Base-by-base conservation (phyloP, 2,888 invertebrate genomes). In the Ptilodon capucinus region DNA sequence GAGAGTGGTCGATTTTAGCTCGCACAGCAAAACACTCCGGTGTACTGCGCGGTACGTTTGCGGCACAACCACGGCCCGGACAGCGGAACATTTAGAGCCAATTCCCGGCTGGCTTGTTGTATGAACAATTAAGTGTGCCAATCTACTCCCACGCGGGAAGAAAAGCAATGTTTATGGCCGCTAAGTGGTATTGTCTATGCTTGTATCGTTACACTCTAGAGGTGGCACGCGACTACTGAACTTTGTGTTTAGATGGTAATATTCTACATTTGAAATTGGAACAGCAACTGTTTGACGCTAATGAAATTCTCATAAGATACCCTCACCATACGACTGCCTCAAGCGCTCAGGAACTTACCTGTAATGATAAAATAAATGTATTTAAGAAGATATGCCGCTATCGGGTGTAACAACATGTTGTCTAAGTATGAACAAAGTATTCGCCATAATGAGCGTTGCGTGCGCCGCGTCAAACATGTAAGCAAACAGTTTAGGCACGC, bases 401-500 rank as follows among this genome's bases (percentile, higher is more conserved):
- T 85, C 70, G 86, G 82, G 79, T 80, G 82, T 84, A 85, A 86
- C 84, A 86, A 84, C 85, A 82, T 84, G 82, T 87, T 85, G 81
- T 84, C 79, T 86, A 84, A 86, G 85, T 81, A 76, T 83, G 85
- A 88, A 88, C 85, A 89, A 89, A 88, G 88, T 83, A 81, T 81
- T 81, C 74, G 75, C 81, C 80, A 77, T 91, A 91, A 91, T 91
- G 90, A 91, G 86, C 83, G 83, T 85, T 89, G 89, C 87, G 88
- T 89, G 86, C 81, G 84, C 81, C 82, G 89, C 86, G 88, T 89
- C 91, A 88, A 88, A 90, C 89, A 86, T 88, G 85, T 90, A 88
- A 88, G 87, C 86, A 91, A 90, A 90, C 90, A 89, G 86, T 87
- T 90, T 89, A 86, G 86, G 84, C 76, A 86, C 85, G 91, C 88